Base-by-base conservation (phyloP, 2,113 vertebrate species). In the rabbit (Oryctolagus cuniculus) region DNA sequence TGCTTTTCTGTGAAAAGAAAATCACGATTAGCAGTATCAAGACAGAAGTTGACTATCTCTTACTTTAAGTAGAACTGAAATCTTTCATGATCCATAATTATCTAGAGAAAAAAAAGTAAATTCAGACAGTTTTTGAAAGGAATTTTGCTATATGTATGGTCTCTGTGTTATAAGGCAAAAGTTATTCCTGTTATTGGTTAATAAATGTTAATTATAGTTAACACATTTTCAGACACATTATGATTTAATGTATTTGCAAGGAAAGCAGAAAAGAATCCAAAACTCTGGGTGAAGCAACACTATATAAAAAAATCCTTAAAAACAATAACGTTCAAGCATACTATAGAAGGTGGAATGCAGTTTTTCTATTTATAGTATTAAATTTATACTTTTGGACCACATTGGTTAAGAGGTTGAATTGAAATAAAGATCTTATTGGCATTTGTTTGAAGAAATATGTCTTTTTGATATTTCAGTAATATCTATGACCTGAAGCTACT, bases 381-480 rank as follows among this genome's bases (percentile, higher is more conserved):
- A 89, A 44, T 53, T 61, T 73, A 10, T 85, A 86, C 70, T 66
- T 89, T 89, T 84, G 34, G 31, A 64, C 11, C 22, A 94, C 22
- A 44, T 15, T 77, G 38, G 58, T 24, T 75, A 87, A 93, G 49
- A 95, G 22, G 84, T 17, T 83, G 72, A 85, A 5, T 90, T 92
- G 73, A 93, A 90, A 77, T 64, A 82, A 91, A 72, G 53, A 15
- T 88, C 34, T 67, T 53, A 85, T n/a, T 44, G 25, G 24, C 21
- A 72, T 61, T 22, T 66, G 15, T 75, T 29, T 87, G 21, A 94
- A 55, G 49, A 89, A 53, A 24, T 27, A 58, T 58, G 31, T 67
- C 9, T 29, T 95, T 87, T 72, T 89, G 51, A 78, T 85, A 82
- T 94, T 95, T 94, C 36, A 58, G 73, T 85, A 24, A 77, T 72